phyloP scores from a whole-genome alignment of 2,797 vertebrate species.

The Limosa lapponica region DNA sequence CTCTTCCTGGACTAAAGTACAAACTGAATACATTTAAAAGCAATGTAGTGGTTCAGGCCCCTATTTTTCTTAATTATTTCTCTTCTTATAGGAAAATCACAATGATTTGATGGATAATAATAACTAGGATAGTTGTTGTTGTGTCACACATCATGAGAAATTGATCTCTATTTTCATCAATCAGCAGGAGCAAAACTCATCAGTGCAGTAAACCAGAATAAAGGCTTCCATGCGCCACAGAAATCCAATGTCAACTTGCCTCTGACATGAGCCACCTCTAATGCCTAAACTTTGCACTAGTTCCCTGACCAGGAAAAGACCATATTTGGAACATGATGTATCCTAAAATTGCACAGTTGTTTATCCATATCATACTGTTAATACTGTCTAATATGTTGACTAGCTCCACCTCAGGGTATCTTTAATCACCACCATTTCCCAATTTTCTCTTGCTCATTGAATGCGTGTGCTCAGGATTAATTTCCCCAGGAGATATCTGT shows the following conservation, averaged over 20 bases:
- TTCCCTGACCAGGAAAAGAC: neutral
- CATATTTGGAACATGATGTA: rapidly evolving
- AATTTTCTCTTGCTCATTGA: constrained; percentile 1
- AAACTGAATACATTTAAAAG: constrained; percentile 31
- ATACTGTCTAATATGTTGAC: neutral
- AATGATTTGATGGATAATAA: constrained; percentile 46
- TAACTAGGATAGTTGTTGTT: constrained; percentile 36
- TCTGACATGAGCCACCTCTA: neutral
- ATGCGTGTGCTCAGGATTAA: neutral
- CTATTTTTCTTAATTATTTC: constrained; percentile 42
- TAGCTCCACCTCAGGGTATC: constrained; percentile 4
- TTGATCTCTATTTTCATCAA: constrained; percentile 28
- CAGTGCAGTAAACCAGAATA: neutral
- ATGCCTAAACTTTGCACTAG: neutral
- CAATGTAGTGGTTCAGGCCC: neutral
- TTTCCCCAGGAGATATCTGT: neutral
- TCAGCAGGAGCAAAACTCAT: neutral
- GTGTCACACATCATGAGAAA: constrained; percentile 4
- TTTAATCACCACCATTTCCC: constrained; percentile 27
- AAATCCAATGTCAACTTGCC: neutral
- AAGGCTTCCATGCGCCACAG: neutral
- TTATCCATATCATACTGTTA: neutral
- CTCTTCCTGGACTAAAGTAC: neutral
- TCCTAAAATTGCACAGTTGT: neutral
- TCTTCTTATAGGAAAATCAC: constrained; percentile 29